Evolutionary conservation across 1,140 invertebrate genomes (phyloP).

Genomic region (Drosophila burlai): DNA sequence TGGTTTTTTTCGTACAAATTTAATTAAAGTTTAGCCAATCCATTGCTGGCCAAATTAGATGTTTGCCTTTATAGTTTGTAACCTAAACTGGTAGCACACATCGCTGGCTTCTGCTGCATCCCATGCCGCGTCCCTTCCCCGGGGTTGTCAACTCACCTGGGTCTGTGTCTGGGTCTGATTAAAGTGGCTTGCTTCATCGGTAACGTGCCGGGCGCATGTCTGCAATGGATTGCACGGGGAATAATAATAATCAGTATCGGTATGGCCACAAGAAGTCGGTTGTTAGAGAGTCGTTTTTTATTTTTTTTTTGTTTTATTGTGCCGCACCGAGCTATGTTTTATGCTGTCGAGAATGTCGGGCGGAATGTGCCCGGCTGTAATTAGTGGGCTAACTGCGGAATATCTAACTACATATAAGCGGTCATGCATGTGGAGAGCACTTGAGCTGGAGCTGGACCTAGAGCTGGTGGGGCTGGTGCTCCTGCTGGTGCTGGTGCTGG

Average conservation of each 20-base stretch:
- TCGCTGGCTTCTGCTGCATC: constrained; percentile 30
- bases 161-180: constrained; percentile 73
- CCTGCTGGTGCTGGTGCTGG: constrained; percentile 7
- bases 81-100: constrained; percentile 59
- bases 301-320: constrained; percentile 35
- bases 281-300: constrained; percentile 49
- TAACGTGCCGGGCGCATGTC: constrained; percentile 79
- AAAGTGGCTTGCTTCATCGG: constrained; percentile 80
- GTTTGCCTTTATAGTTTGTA: constrained; percentile 57
- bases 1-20: constrained; percentile 50
- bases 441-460: background rate
- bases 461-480: background rate
- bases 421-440: constrained; percentile 47
- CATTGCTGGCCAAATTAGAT: constrained; percentile 68
- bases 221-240: constrained; percentile 56
- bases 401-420: constrained; percentile 44
- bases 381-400: constrained; percentile 67
- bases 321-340: constrained; percentile 21
- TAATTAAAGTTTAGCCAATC: constrained; percentile 79
- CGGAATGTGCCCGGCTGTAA: constrained; percentile 69
- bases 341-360: constrained; percentile 50
- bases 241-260: constrained; percentile 55
- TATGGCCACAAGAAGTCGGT: constrained; percentile 41
- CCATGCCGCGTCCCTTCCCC: background rate
- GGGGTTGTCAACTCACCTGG: constrained; percentile 76